A percentile compares a stretch with the other conserved stretches of the same genome.
Evolutionary conservation across 2,888 invertebrate species (phyloP).

Genomic region (Caradrina clavipalpis): DNA sequence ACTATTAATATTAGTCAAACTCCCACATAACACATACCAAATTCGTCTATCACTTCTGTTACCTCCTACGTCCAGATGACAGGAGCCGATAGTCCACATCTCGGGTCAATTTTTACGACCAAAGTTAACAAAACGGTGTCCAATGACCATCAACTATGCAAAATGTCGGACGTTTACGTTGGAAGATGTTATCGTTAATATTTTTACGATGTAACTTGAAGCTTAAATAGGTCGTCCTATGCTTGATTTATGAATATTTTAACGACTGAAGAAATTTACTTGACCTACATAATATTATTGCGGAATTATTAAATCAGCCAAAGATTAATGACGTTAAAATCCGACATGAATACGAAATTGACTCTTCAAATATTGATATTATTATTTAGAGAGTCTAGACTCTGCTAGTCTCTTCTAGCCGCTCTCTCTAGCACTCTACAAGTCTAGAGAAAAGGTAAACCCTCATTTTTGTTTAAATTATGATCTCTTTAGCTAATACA

Average conservation of each 20-base stretch:
- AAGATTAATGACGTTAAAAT: constrained; percentile 4
- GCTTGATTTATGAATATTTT: constrained; percentile 59
- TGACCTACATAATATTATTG: constrained; percentile 35
- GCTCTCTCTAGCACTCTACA: too few species aligned
- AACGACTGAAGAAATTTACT: constrained; percentile 32
- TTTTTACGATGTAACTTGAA: constrained; percentile 61
- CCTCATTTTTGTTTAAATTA: not conserved
- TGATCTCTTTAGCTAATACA: not conserved
- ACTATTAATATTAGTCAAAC: constrained; percentile 16
- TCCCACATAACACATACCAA: constrained; percentile 39
- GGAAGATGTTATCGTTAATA: constrained; percentile 62
- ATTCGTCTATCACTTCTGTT: constrained; percentile 42
- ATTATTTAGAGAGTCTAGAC: too few species aligned
- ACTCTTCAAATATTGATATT: not conserved
- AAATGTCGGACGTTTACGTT: constrained; percentile 51
- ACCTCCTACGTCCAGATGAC: constrained; percentile 57
- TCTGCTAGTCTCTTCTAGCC: too few species aligned
- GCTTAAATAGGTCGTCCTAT: constrained; percentile 55
- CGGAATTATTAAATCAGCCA: not conserved
- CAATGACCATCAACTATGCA: constrained; percentile 62
- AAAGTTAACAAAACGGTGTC: constrained; percentile 62
- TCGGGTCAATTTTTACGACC: constrained; percentile 60
- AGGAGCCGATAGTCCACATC: constrained; percentile 55
- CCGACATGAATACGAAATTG: not conserved
- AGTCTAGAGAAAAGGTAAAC: not conserved